These are phyloP conservation scores for Psilanteris sp. DNA, from an alignment of 1,140 invertebrate genomes.

Conservation along the genomic window DNA sequence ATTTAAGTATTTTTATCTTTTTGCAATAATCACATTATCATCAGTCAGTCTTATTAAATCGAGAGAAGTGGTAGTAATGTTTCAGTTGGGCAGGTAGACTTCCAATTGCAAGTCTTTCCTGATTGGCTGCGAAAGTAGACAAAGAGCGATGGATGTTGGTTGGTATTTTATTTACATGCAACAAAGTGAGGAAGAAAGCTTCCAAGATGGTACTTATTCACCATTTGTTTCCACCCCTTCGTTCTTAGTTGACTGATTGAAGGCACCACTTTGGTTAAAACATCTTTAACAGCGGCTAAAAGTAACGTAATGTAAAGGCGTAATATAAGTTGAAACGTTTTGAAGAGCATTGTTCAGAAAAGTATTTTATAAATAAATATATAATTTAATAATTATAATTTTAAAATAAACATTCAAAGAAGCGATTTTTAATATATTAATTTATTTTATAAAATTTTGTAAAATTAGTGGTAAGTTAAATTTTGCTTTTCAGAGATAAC, in stretches of 20 bases:
- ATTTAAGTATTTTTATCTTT: not conserved
- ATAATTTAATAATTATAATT: too few species aligned
- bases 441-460: too few species aligned
- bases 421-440: too few species aligned
- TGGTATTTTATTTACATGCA: conserved; percentile 8
- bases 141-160: conserved; percentile 2
- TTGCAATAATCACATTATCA: not conserved
- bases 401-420: too few species aligned
- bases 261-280: conserved; percentile 42
- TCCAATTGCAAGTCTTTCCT: conserved; percentile 1
- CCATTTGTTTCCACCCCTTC: conserved; percentile 10
- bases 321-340: too few species aligned
- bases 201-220: too few species aligned
- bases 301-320: conserved; percentile 9
- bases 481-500: too few species aligned
- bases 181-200: conserved; percentile 3
- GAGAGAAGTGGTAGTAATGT: too few species aligned
- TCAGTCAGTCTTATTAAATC: too few species aligned
- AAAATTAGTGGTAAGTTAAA: too few species aligned
- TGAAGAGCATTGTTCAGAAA: too few species aligned
- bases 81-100: conserved; percentile 24
- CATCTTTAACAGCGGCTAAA: conserved; percentile 27
- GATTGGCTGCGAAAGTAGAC: conserved; percentile 22
- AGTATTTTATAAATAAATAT: too few species aligned
- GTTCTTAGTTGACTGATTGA: conserved; percentile 37